A percentile compares a stretch with the other conserved stretches of the same genome.
Evolutionary conservation across 2,888 invertebrate genomes (phyloP).

Genomic region (Stomorhina lunata): DNA sequence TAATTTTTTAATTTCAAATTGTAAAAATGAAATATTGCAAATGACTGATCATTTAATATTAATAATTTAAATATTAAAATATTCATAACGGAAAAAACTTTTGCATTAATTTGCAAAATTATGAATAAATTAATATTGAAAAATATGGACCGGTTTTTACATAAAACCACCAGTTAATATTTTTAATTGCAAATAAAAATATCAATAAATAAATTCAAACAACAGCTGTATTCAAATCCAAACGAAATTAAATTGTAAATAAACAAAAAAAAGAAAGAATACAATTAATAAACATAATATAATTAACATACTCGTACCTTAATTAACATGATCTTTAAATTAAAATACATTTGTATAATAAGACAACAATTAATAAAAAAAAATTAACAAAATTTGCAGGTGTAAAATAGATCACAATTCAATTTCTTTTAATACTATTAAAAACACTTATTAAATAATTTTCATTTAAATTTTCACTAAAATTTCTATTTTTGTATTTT

Average conservation of each 20-base stretch:
- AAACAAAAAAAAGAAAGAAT: not conserved
- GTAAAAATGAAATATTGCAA: not conserved
- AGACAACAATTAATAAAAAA: not conserved
- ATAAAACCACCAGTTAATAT: not conserved
- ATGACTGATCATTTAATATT: not conserved
- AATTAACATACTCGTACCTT: slow-evolving; percentile 35
- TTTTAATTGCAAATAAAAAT: not conserved
- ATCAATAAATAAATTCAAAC: not conserved
- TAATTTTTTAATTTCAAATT: not conserved
- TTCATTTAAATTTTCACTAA: too few species aligned
- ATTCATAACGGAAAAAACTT: not conserved
- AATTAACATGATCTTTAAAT: not conserved
- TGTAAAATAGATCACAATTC: not conserved
- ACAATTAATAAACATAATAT: not conserved
- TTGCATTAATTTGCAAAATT: not conserved
- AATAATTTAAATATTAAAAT: not conserved
- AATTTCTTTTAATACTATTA: not conserved
- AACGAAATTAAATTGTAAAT: not conserved
- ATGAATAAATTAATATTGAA: not conserved
- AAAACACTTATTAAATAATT: too few species aligned
- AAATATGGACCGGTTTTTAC: slow-evolving; percentile 2
- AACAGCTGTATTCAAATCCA: slow-evolving; percentile 11
- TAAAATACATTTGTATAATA: too few species aligned
- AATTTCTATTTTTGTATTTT: too few species aligned
- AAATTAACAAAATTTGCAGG: not conserved